Base-by-base conservation (phyloP, 2,113 vertebrate genomes). In the Pomatorhinus ruficollis region DNA sequence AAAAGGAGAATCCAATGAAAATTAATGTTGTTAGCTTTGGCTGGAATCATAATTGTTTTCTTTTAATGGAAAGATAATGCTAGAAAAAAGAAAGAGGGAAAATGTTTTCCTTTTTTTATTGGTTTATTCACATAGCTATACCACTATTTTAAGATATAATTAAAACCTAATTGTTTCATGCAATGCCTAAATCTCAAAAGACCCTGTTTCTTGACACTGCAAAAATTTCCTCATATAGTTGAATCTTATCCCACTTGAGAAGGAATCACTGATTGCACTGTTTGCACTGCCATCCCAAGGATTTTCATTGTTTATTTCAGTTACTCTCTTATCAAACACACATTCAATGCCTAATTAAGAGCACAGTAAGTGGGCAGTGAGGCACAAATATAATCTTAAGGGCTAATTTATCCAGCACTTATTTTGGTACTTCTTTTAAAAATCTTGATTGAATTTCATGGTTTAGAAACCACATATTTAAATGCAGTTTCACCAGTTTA, bases 221-320 rank as follows among this genome's bases (percentile, higher is more conserved):
- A n/a, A 54, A 17, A 33, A 52, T 37, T 75, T 61, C 40, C 15
- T 81, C 33, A 31, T 23, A n/a, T 6, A 81, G 13, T 12, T 78
- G 61, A 87, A 19, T 12, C 3, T 52, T 66, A 54, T 20, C 54
- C 17, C 15, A 83, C 35, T 54, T 59, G 8, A 23, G 25, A 89
- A 81, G 40, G 50, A 72, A 87, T 40, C 54, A 86, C 80, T 78
- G 63, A 84, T 42, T 42, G 40, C 40, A 42, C 25, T 68, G 35
- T 13, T 91, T 78, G 65, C 30, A 95, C 19, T 93, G 89, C 53
- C 60, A 91, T 93, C 61, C 84, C 40, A 95, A 95, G 56, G 59
- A 97, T 33, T 15, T 77, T 49, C 8, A 52, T 47, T 52, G 28
- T 52, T 77, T 61, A 57, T 59, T 89, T 89, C 65, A 85, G 68